These are phyloP conservation scores for Crotalus viridis DNA, from an alignment of 2,113 vertebrate species.

Conservation along the genomic window DNA sequence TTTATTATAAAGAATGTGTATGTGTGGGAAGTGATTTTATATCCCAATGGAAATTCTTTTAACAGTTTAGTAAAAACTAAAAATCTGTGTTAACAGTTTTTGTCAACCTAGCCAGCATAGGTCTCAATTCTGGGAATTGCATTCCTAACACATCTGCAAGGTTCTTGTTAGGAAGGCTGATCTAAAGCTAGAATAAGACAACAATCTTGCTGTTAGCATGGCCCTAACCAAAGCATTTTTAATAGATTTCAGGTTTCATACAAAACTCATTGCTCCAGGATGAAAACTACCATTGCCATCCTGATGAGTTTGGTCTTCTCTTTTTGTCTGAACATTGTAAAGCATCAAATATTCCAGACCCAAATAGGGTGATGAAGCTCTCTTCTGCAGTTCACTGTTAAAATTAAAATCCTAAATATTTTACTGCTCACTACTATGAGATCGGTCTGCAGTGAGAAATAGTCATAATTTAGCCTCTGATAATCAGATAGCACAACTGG, in stretches of 20 bases:
- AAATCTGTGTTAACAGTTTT: slow-evolving; percentile 33
- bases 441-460: not conserved
- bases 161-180: not conserved
- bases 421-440: not conserved
- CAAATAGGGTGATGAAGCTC: no score
- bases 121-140: not conserved
- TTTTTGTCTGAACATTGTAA: not conserved
- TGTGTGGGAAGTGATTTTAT: not conserved
- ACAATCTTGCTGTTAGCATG: not conserved
- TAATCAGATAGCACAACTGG: not conserved
- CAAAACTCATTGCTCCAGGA: not conserved
- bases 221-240: not conserved
- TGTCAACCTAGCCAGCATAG: not conserved
- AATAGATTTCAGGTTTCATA: not conserved
- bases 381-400: not conserved
- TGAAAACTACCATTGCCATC: not conserved
- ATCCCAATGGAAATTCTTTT: slow-evolving; percentile 19
- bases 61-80: slow-evolving; percentile 38
- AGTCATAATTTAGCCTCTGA: not conserved
- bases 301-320: not conserved
- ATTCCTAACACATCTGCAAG: not conserved
- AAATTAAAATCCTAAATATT: not conserved
- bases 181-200: not conserved
- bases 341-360: no score
- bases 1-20: slow-evolving; percentile 2